Evolutionary conservation across 1,140 invertebrate species (phyloP).

Genomic region (Procambarus clarkii): DNA sequence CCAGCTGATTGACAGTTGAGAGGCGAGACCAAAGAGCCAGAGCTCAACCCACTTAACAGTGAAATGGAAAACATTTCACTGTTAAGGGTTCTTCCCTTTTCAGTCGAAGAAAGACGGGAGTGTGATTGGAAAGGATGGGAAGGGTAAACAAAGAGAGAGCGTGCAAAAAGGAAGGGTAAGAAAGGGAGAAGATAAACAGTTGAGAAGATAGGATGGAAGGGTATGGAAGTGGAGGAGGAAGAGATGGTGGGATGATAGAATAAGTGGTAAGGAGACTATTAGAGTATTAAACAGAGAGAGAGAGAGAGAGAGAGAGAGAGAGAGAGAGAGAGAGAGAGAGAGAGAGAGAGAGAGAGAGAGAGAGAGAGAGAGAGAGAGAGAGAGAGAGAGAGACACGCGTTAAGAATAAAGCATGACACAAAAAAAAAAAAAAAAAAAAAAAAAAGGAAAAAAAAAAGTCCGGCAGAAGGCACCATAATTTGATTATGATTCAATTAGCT

Average conservation of each 20-base stretch:
- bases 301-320: slow-evolving; percentile 3
- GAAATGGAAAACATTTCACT: too few species aligned
- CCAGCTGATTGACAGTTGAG: too few species aligned
- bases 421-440: neutral
- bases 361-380: neutral
- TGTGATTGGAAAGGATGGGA: neutral
- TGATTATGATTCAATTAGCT: too few species aligned
- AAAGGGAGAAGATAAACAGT: neutral
- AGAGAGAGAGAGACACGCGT: neutral
- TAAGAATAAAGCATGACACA: neutral
- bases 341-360: neutral
- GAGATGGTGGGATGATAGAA: neutral
- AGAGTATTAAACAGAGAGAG: neutral
- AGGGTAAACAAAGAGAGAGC: neutral
- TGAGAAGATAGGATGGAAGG: too few species aligned
- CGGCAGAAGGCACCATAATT: too few species aligned
- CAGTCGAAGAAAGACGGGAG: too few species aligned
- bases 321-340: neutral
- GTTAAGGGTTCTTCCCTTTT: too few species aligned
- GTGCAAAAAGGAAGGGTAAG: neutral
- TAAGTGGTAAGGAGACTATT: neutral
- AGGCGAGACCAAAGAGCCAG: too few species aligned
- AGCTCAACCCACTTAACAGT: too few species aligned
- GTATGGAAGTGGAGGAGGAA: too few species aligned
- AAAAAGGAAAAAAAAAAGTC: neutral